Evolutionary conservation across 2,113 vertebrate genomes (phyloP).

Genomic region (Campylorhamphus procurvoides): DNA sequence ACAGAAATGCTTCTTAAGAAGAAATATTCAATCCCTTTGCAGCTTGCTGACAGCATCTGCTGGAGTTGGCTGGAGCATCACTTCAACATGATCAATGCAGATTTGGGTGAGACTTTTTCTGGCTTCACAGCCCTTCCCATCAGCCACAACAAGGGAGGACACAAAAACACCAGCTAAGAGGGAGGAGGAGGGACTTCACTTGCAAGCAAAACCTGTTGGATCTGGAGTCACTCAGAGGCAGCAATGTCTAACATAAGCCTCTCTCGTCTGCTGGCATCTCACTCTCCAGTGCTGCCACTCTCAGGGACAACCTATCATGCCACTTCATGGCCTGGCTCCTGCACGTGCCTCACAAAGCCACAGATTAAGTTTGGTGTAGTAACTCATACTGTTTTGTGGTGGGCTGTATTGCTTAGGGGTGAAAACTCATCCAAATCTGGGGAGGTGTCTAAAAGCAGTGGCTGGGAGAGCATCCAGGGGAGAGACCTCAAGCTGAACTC

Average conservation of each 20-base stretch:
- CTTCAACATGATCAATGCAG: not conserved
- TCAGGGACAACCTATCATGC: not conserved
- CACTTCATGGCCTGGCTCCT: fast-evolving
- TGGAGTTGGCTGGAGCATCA: not conserved
- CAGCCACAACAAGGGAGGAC: not conserved
- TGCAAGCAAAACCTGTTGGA: not conserved
- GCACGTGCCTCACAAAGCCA: not conserved
- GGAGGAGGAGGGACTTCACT: not conserved
- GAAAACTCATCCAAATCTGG: too few relatives aligned
- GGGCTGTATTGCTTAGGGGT: not conserved
- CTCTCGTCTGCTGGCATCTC: not conserved
- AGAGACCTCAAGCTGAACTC: not conserved
- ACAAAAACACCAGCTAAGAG: not conserved
- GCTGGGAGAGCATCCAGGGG: not conserved
- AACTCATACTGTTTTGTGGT: not conserved
- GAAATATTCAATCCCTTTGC: not conserved
- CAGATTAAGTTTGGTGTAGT: not conserved
- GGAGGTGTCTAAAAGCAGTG: not conserved
- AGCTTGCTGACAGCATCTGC: not conserved
- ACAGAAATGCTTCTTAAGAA: not conserved
- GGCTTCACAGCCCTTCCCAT: not conserved
- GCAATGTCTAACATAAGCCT: fast-evolving
- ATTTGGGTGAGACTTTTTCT: not conserved
- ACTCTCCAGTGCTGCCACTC: not conserved
- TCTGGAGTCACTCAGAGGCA: not conserved